phyloP scores from a whole-genome alignment of 2,888 invertebrate species.

The Melieria crassipennis region DNA sequence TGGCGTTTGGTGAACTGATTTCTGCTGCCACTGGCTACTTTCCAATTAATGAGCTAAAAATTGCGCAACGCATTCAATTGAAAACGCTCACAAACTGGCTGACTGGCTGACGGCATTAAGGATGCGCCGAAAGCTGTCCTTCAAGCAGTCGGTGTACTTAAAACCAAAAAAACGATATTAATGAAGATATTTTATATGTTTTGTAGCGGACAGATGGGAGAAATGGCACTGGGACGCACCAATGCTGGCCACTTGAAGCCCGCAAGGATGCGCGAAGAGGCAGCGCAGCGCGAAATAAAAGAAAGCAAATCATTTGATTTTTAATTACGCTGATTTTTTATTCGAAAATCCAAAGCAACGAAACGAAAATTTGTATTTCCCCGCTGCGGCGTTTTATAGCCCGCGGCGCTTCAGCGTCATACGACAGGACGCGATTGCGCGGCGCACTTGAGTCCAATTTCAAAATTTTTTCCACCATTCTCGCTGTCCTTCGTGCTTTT shows the following conservation, averaged over 20 bases:
- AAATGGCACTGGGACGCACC: not conserved
- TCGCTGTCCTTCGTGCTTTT: not conserved
- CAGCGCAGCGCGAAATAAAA: conserved; percentile 1
- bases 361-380: conserved; percentile 24
- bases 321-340: conserved; percentile 47
- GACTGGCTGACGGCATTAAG: not conserved
- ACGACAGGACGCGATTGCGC: too few species aligned
- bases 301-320: conserved; percentile 46
- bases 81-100: conserved; percentile 25
- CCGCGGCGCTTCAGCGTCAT: conserved; percentile 32
- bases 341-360: conserved; percentile 13
- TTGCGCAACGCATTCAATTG: conserved; percentile 37
- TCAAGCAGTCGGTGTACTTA: not conserved
- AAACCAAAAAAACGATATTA: conserved; percentile 33
- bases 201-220: not conserved
- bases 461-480: not conserved
- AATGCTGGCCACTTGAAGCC: not conserved
- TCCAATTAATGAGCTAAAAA: conserved; percentile 46
- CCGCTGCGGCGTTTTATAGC: conserved; percentile 31
- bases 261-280: conserved; percentile 6
- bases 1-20: not conserved
- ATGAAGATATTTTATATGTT: conserved; percentile 41
- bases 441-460: not conserved
- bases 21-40: not conserved
- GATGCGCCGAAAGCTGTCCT: not conserved